A percentile compares a stretch with the other conserved stretches of the same genome.
Evolutionary conservation across 2,888 invertebrate genomes (phyloP).

Genomic region (Diaperis boleti): DNA sequence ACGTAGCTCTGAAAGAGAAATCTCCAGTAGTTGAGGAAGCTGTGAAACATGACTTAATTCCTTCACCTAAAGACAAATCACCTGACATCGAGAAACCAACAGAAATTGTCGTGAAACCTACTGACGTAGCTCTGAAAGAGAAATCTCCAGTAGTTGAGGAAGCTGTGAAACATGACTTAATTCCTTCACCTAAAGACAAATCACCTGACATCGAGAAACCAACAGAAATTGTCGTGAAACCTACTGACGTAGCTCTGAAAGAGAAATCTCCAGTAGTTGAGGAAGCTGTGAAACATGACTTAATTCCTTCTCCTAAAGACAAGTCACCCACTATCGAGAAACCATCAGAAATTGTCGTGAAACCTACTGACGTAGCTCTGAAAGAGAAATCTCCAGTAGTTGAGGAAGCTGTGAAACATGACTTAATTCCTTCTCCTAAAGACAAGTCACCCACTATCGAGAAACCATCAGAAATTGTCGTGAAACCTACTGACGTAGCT

Average conservation of each 20-base stretch:
- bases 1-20: background rate
- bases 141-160: background rate
- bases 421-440: background rate
- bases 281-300: background rate
- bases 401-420: background rate
- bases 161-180: background rate
- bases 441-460: slow-evolving; percentile 7
- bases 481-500: background rate
- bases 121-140: background rate
- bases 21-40: background rate
- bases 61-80: slow-evolving; percentile 4
- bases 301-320: slow-evolving; percentile 4
- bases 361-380: background rate
- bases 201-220: slow-evolving; percentile 28
- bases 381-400: background rate
- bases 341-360: background rate
- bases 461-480: background rate
- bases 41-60: background rate
- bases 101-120: background rate
- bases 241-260: background rate
- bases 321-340: slow-evolving; percentile 13
- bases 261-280: background rate
- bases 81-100: slow-evolving; percentile 17
- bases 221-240: background rate
- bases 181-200: slow-evolving; percentile 13